Conservation (phyloP, 1,140 invertebrate species). For the Heliconius himera region DNA sequence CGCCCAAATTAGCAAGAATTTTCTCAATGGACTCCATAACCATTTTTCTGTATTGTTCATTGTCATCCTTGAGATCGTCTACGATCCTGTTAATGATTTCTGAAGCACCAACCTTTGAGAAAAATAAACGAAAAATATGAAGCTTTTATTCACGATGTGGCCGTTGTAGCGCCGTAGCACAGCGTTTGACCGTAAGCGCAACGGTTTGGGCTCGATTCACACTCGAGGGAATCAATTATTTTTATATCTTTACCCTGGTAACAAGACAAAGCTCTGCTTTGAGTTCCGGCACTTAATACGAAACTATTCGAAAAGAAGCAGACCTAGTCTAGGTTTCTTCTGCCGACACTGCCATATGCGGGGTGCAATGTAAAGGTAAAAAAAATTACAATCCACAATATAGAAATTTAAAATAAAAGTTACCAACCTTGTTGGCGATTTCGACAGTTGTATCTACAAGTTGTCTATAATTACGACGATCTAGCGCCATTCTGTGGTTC, state of each 20-base stretch:
- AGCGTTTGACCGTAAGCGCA: too few relatives aligned
- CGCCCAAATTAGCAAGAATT: conserved; percentile 98
- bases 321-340: neutral
- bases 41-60: conserved; percentile 99
- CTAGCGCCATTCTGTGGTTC: conserved; percentile 99
- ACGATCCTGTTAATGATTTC: conserved; percentile 99
- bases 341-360: too few relatives aligned
- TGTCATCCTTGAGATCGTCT: conserved; percentile 99
- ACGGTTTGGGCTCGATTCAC: too few relatives aligned
- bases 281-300: too few relatives aligned
- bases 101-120: conserved; percentile 91
- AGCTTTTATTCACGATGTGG: neutral
- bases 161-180: too few relatives aligned
- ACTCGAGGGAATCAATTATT: too few relatives aligned
- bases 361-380: too few relatives aligned
- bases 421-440: conserved; percentile 95
- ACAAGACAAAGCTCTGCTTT: too few relatives aligned
- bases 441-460: conserved; percentile 99
- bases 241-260: too few relatives aligned
- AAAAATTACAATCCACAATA: neutral
- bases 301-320: neutral
- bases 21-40: conserved; percentile 99
- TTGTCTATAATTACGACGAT: conserved; percentile 98
- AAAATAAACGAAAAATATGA: neutral
- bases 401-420: conserved; percentile 25